Conservation (phyloP, 1,140 invertebrate genomes). For the Aphaenogaster rudis region DNA sequence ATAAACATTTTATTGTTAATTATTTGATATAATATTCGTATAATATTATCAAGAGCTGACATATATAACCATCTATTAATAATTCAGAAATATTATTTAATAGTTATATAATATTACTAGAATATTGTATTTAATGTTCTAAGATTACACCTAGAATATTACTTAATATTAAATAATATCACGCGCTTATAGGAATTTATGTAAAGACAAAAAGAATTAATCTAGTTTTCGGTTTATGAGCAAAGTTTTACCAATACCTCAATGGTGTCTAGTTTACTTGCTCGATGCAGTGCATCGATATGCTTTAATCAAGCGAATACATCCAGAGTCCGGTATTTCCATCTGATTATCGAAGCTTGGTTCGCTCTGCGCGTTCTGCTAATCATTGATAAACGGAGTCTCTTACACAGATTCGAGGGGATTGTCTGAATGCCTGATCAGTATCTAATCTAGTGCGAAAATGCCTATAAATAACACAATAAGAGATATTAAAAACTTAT, state of each 20-base stretch:
- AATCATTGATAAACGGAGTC: constrained; percentile 12
- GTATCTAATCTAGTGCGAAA: constrained; percentile 18
- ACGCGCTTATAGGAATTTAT: too few species aligned
- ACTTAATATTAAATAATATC: too few species aligned
- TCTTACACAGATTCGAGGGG: constrained; percentile 2
- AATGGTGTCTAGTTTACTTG: not conserved
- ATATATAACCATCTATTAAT: too few species aligned
- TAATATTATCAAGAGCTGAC: too few species aligned
- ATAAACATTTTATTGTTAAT: too few species aligned
- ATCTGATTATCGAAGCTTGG: constrained; percentile 23
- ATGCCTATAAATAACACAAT: constrained; percentile 7
- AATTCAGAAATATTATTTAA: too few species aligned
- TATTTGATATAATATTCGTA: too few species aligned
- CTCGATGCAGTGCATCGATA: constrained; percentile 26
- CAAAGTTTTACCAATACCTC: not conserved
- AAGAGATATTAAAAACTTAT: not conserved
- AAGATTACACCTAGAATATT: too few species aligned
- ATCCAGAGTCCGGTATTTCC: constrained; percentile 27
- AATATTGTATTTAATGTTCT: too few species aligned
- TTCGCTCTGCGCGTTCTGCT: constrained; percentile 17
- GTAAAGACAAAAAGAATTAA: not conserved
- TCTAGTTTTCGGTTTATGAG: not conserved
- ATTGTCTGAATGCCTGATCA: constrained; percentile 17
- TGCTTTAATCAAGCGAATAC: constrained; percentile 39
- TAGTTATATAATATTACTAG: too few species aligned